Percentiles rank a stretch among this genome's conserved stretches.
Evolutionary conservation across 2,113 vertebrate species (phyloP).

Genomic region (Steatornis caripensis): DNA sequence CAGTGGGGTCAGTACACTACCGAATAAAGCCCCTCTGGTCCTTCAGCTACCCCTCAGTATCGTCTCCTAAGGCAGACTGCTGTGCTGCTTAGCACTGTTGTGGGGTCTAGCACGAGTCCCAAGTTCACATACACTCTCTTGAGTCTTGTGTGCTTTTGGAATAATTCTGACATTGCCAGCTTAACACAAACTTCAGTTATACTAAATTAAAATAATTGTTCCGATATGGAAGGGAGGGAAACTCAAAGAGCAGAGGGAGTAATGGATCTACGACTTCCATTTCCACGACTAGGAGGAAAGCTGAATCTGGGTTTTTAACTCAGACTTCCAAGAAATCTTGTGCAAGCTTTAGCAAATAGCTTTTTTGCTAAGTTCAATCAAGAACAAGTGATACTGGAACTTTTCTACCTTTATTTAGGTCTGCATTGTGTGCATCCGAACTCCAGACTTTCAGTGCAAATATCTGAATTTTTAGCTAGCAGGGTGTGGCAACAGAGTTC

Average conservation of each 20-base stretch:
- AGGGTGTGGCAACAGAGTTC: not conserved
- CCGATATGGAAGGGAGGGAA: not conserved
- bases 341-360: not conserved
- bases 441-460: not conserved
- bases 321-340: not conserved
- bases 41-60: not conserved
- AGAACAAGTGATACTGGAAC: not conserved
- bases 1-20: not conserved
- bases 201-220: not conserved
- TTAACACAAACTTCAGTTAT: not conserved
- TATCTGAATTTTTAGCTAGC: not conserved
- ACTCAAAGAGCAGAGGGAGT: not conserved
- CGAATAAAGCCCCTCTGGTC: not conserved
- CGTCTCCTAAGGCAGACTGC: not conserved
- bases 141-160: not conserved
- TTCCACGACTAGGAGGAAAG: not conserved
- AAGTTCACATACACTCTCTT: not conserved
- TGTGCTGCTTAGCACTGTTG: not conserved
- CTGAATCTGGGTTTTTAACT: not conserved
- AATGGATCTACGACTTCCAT: not conserved
- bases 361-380: not conserved
- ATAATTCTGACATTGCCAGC: not conserved
- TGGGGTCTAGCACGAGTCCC: not conserved
- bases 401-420: not conserved
- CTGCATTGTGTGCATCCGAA: not conserved